Conservation (phyloP, 1,140 invertebrate genomes). For the Chrysoperla carnea region DNA sequence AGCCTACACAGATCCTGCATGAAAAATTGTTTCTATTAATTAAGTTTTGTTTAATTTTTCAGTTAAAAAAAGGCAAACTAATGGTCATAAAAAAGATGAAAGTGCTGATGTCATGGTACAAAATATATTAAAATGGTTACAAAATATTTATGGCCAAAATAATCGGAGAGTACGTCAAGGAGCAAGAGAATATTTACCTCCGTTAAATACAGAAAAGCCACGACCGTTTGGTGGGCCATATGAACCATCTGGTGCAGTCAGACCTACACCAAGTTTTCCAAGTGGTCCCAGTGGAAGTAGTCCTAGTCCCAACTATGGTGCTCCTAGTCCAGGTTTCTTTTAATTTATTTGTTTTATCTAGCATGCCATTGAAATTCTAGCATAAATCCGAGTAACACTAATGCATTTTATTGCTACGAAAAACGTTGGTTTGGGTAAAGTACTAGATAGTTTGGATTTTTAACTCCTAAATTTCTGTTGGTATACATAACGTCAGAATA, state of each 20-base stretch:
- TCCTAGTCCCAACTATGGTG: slow-evolving; percentile 16
- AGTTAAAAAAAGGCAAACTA: neutral
- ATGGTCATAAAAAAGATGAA: slow-evolving; percentile 13
- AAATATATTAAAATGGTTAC: slow-evolving; percentile 53
- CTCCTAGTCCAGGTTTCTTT: no score
- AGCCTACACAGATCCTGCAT: no score
- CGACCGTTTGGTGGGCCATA: slow-evolving; percentile 35
- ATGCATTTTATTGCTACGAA: no score
- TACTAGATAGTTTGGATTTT: no score
- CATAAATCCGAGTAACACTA: no score
- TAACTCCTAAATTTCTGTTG: no score
- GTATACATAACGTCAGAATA: no score
- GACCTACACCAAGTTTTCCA: slow-evolving; percentile 22
- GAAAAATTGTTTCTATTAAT: no score
- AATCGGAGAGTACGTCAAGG: slow-evolving; percentile 46
- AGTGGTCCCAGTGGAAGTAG: slow-evolving; percentile 11
- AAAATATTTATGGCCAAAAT: slow-evolving; percentile 44
- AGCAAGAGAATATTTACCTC: slow-evolving; percentile 33
- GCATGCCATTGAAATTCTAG: no score
- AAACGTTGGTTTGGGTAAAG: no score
- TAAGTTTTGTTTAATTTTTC: neutral
- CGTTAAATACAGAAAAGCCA: slow-evolving; percentile 43
- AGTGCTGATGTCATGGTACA: slow-evolving; percentile 47
- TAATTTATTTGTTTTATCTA: no score
- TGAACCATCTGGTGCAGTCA: slow-evolving; percentile 20